Base-by-base conservation (phyloP, 2,113 vertebrate genomes). In the Ammodytes marinus region DNA sequence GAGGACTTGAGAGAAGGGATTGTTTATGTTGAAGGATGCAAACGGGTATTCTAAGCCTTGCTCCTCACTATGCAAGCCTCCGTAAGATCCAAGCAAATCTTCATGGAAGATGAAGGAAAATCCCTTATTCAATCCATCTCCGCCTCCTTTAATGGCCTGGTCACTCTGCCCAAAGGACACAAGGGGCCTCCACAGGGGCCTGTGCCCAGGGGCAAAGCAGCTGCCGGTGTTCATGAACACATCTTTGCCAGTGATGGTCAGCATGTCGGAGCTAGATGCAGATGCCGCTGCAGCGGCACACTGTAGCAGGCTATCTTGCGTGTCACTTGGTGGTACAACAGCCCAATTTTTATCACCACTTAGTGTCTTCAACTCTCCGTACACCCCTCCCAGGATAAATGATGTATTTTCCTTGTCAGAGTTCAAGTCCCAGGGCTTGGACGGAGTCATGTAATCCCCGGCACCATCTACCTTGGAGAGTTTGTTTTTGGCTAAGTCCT, bases 31-130 rank as follows among this genome's bases (percentile, higher is more conserved):
- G 92, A 99, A 97, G 93, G 98, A 97, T 82, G 98, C 96, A 82
- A 99, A 98, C 4, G 97, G 96, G 79, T 97, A 99, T 67, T 98
- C 97, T 69, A 99, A 94, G 77, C 96, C 96, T 67, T 97, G 96
- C 79, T 99, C 97, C 91, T 99, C 96, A 19, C 95, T 92, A 85
- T 94, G 96, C 93, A 98, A 97, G 91, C 96, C 96, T 90, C 97
- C 94, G 86, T 96, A 98, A 84, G 98, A 96, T 92, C 97, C 97
- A 50, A 99, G 92, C 92, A 99, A 96, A 97, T 99, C 97, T 98
- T 99, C 98, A 96, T 96, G 98, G 97, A 99, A 98, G 96, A 99
- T 98, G 89, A 99, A 97, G 91, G 98, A 99, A 96, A 99, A 98
- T 57, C 97, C 98, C 94, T 98, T 98, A 95, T 96, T 98, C 83